Conservation (phyloP, 2,888 invertebrate species). For the Diarsia mendica region DNA sequence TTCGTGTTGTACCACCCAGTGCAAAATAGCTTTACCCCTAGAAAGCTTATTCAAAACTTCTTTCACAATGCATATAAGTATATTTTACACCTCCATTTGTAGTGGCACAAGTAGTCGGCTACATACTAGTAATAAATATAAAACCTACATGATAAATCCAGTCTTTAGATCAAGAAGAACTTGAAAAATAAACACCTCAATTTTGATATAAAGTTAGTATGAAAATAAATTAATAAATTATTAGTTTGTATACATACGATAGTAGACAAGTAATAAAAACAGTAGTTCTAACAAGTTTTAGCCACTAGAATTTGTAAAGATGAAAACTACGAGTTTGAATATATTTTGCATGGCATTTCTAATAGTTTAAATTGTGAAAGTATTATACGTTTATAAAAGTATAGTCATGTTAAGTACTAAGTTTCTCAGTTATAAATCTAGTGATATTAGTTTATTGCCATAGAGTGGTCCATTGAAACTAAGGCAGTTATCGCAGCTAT, state of each 20-base stretch:
- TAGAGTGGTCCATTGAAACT: slow-evolving; percentile 70
- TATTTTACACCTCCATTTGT: neutral
- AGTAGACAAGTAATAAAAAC: slow-evolving; percentile 20
- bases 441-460: slow-evolving; percentile 72
- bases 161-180: slow-evolving; percentile 64
- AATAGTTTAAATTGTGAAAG: slow-evolving; percentile 41
- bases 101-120: slow-evolving; percentile 38
- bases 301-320: slow-evolving; percentile 22
- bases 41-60: too few species aligned
- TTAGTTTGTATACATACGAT: slow-evolving; percentile 8
- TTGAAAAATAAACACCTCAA: slow-evolving; percentile 49
- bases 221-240: slow-evolving; percentile 9
- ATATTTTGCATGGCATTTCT: slow-evolving; percentile 35
- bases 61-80: too few species aligned
- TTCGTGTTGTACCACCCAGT: too few species aligned
- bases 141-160: slow-evolving; percentile 72
- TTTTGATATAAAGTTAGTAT: slow-evolving; percentile 19
- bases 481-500: slow-evolving; percentile 74
- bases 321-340: slow-evolving; percentile 31
- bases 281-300: neutral
- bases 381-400: slow-evolving; percentile 56
- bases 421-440: slow-evolving; percentile 57
- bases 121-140: slow-evolving; percentile 55
- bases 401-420: slow-evolving; percentile 55
- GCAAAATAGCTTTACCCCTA: neutral